A percentile compares a stretch with the other conserved stretches of the same genome.
Conservation (phyloP, 1,140 invertebrate species). For the Aplysia californica region DNA sequence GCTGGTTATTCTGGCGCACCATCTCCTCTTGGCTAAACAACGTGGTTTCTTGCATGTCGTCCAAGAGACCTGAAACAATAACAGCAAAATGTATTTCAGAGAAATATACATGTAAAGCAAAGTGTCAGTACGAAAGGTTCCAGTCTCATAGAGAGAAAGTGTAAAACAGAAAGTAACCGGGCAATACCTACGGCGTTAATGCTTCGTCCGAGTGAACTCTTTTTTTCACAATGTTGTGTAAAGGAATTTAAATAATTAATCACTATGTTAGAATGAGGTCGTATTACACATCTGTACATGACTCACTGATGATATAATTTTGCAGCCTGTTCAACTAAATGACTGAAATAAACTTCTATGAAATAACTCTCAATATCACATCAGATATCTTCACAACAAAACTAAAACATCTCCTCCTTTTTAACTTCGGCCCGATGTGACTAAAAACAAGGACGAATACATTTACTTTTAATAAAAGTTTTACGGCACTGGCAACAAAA, state of each 20-base stretch:
- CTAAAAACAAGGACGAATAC: no score
- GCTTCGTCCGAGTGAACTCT: background rate
- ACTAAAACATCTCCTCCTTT: no score
- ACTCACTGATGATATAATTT: no score
- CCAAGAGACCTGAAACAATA: constrained; percentile 28
- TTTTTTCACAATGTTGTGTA: background rate
- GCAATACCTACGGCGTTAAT: background rate
- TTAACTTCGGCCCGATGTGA: no score
- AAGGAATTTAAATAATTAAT: background rate
- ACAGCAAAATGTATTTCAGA: background rate
- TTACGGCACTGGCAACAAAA: no score
- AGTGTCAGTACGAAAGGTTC: background rate
- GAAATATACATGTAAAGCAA: background rate
- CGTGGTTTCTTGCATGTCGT: constrained; percentile 39
- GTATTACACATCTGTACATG: no score
- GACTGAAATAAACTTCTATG: no score
- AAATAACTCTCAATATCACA: no score
- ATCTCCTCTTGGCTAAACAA: constrained; percentile 19
- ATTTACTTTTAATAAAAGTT: no score
- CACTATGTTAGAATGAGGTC: background rate
- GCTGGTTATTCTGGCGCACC: background rate
- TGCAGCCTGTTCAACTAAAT: no score
- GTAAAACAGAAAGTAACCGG: no score
- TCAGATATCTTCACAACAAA: no score
- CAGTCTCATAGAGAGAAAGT: background rate